phyloP scores from a whole-genome alignment of 2,888 invertebrate genomes.

The Melieria omissa region DNA sequence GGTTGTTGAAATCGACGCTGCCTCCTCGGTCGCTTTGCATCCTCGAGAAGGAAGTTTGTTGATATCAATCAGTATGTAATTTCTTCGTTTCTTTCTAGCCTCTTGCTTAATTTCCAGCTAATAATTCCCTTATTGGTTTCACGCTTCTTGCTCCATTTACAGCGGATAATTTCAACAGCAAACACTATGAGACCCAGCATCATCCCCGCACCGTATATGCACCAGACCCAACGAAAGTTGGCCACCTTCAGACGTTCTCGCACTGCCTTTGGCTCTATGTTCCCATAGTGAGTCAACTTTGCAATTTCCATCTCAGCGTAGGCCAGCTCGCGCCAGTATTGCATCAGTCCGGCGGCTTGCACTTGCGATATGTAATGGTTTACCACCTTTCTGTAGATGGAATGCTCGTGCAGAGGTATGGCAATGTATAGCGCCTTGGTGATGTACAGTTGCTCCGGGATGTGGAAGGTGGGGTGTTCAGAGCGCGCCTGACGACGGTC shows the following conservation, averaged over 20 bases:
- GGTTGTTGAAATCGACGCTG: no score
- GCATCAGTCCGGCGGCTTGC: conserved; percentile 7
- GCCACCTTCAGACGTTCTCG: conserved; percentile 5
- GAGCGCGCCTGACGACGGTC: conserved; percentile 1
- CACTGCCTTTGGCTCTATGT: neutral
- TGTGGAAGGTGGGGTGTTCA: neutral
- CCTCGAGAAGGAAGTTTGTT: no score
- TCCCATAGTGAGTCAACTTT: neutral
- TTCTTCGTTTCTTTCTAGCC: no score
- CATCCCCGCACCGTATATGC: conserved; percentile 6
- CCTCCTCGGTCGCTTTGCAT: no score
- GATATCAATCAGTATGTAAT: no score
- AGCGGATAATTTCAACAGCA: neutral
- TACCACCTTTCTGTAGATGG: conserved; percentile 3
- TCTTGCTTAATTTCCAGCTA: no score
- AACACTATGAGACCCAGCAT: neutral
- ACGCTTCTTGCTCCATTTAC: neutral
- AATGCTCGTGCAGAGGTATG: conserved; percentile 1
- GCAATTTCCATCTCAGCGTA: conserved; percentile 18
- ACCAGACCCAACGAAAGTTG: conserved; percentile 21
- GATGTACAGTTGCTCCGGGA: neutral
- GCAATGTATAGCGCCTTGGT: neutral
- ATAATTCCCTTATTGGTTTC: no score
- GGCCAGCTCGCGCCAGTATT: neutral
- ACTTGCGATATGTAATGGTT: neutral